Percentiles rank a stretch among this genome's conserved stretches.
Evolutionary conservation across 2,888 invertebrate genomes (phyloP).

Genomic region (Pristionchus entomophagus): DNA sequence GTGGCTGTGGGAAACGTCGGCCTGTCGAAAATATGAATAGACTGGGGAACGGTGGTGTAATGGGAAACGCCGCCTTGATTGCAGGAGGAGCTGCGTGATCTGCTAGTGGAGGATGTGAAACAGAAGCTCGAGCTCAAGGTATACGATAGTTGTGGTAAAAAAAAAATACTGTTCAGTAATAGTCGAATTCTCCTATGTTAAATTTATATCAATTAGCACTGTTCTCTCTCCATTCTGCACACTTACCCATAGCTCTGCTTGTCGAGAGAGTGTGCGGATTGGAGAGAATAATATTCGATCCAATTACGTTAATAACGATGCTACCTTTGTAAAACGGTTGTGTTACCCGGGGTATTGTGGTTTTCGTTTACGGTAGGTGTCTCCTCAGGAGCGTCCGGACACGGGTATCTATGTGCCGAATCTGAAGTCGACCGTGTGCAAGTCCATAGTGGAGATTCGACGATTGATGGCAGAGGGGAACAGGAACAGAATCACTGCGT

Average conservation of each 20-base stretch:
- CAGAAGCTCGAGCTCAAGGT: slow-evolving; percentile 83
- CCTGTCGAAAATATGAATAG: background rate
- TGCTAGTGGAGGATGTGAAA: slow-evolving; percentile 82
- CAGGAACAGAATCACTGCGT: slow-evolving; percentile 91
- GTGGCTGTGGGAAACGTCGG: background rate
- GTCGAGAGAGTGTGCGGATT: too few species aligned
- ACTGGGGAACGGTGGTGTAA: background rate
- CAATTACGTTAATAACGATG: too few species aligned
- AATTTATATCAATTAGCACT: too few species aligned
- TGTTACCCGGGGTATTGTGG: too few species aligned
- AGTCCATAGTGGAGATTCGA: slow-evolving; percentile 92
- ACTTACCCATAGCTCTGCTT: too few species aligned
- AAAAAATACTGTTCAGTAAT: too few species aligned
- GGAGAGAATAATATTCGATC: too few species aligned
- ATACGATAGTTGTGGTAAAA: slow-evolving; percentile 83
- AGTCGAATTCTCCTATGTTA: too few species aligned
- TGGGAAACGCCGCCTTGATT: background rate
- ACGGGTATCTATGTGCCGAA: slow-evolving; percentile 92
- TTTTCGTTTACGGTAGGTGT: too few species aligned
- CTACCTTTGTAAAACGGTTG: too few species aligned
- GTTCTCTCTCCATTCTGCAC: too few species aligned
- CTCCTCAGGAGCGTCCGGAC: slow-evolving; percentile 83
- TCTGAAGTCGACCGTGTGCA: slow-evolving; percentile 91
- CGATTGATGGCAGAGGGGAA: slow-evolving; percentile 94
- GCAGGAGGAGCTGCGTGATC: slow-evolving; percentile 81